These are phyloP conservation scores for Tympanoctomys barrerae DNA, from an alignment of 2,797 vertebrate species.

Conservation along the genomic window DNA sequence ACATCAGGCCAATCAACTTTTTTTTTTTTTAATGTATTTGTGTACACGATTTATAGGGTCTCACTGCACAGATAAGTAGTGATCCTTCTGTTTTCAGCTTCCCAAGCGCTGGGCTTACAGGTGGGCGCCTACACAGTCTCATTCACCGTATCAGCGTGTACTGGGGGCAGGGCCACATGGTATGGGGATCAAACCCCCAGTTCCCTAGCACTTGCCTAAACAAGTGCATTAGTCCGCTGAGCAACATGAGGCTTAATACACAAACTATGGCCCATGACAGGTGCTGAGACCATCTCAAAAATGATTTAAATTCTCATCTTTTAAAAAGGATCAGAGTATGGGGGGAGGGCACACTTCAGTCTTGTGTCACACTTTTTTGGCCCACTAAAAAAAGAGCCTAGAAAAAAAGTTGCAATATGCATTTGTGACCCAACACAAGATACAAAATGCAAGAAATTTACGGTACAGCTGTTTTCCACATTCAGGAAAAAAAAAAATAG, in stretches of 20 bases:
- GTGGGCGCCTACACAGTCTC: too few species aligned
- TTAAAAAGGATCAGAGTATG: not conserved
- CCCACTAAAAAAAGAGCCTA: not conserved
- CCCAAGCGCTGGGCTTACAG: too few species aligned
- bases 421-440: not conserved
- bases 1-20: not conserved
- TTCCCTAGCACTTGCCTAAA: too few species aligned
- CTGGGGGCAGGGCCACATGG: too few species aligned
- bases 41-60: too few species aligned
- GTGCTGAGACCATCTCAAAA: not conserved
- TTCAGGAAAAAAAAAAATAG: not conserved
- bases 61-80: too few species aligned
- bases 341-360: not conserved
- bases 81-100: too few species aligned
- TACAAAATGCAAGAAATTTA: constrained; percentile 3
- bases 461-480: not conserved
- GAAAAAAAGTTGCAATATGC: not conserved
- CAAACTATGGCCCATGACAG: not conserved
- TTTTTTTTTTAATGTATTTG: too few species aligned
- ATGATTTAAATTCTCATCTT: constrained; percentile 20
- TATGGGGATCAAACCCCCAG: too few species aligned
- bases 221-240: too few species aligned
- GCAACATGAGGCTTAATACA: constrained; percentile 6
- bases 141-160: too few species aligned
- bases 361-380: not conserved